phyloP scores from a whole-genome alignment of 2,113 vertebrate genomes.

The Thamnaconus septentrionalis region DNA sequence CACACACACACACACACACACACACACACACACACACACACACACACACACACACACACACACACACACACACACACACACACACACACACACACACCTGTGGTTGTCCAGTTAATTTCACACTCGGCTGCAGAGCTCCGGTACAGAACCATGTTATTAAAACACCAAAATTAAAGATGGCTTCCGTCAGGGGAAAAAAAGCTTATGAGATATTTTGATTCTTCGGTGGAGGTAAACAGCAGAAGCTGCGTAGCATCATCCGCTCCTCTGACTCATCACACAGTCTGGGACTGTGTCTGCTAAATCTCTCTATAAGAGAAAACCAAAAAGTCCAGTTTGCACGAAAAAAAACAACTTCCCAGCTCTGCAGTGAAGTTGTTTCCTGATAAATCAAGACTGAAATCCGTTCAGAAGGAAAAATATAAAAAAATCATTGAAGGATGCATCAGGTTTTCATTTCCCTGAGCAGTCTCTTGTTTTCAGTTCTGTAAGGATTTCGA shows the following conservation, averaged over 20 bases:
- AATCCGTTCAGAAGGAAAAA: too few relatives aligned
- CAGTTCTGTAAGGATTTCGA: too few relatives aligned
- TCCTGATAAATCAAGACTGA: too few relatives aligned
- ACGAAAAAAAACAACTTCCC: too few relatives aligned
- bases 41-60: not conserved
- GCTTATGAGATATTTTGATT: slow-evolving; percentile 16
- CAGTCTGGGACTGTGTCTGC: not conserved
- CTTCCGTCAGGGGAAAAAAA: slow-evolving; percentile 3
- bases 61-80: not conserved
- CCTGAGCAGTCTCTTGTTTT: too few relatives aligned
- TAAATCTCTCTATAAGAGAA: too few relatives aligned
- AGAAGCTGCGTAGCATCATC: slow-evolving; percentile 2
- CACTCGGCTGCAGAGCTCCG: slow-evolving; percentile 39
- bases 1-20: not conserved
- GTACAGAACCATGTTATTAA: slow-evolving; percentile 29
- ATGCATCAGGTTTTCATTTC: too few relatives aligned
- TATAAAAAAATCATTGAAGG: too few relatives aligned
- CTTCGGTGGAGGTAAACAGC: slow-evolving; percentile 10
- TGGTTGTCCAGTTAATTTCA: slow-evolving; percentile 45
- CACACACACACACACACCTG: not conserved
- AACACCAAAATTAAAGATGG: slow-evolving; percentile 22
- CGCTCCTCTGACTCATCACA: slow-evolving; percentile 7
- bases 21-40: not conserved
- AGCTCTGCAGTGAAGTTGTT: too few relatives aligned
- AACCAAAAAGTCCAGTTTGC: too few relatives aligned